phyloP scores from a whole-genome alignment of 2,797 vertebrate genomes.

The Cryptoblepharus egeriae region DNA sequence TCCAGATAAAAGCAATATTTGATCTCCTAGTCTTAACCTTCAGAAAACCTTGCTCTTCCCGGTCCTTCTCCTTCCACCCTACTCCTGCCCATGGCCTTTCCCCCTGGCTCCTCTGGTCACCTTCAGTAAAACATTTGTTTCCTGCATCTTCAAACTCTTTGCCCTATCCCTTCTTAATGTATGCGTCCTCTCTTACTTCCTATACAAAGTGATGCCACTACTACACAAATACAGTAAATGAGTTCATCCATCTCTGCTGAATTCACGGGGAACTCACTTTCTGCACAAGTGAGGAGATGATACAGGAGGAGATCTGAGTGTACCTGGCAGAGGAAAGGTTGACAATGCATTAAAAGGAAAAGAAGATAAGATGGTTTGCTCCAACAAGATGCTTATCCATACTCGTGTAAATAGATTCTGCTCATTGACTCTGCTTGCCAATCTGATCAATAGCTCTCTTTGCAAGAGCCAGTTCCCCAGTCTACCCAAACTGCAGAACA shows the following conservation, averaged over 20 bases:
- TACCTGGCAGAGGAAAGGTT: not conserved
- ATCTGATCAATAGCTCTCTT: constrained; percentile 43
- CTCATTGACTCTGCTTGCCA: constrained; percentile 43
- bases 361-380: constrained; percentile 14
- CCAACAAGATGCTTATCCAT: constrained; percentile 31
- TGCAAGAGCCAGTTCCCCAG: constrained; percentile 41
- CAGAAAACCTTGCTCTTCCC: no score
- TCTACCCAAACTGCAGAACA: no score
- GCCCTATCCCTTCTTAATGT: no score
- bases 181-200: no score
- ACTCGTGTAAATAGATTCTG: constrained; percentile 31
- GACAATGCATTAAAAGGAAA: not conserved
- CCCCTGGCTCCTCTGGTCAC: no score
- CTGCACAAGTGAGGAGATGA: not conserved
- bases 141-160: no score
- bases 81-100: no score
- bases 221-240: no score
- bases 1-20: not conserved
- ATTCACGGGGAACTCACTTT: not conserved
- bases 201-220: no score
- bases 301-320: not conserved
- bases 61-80: no score
- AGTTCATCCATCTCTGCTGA: not conserved
- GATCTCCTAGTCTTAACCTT: no score
- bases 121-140: no score